Evolutionary conservation across 2,888 invertebrate genomes (phyloP), one percentile per base, ranked within the genome.

Genomic region (Mermis nigrescens): DNA sequence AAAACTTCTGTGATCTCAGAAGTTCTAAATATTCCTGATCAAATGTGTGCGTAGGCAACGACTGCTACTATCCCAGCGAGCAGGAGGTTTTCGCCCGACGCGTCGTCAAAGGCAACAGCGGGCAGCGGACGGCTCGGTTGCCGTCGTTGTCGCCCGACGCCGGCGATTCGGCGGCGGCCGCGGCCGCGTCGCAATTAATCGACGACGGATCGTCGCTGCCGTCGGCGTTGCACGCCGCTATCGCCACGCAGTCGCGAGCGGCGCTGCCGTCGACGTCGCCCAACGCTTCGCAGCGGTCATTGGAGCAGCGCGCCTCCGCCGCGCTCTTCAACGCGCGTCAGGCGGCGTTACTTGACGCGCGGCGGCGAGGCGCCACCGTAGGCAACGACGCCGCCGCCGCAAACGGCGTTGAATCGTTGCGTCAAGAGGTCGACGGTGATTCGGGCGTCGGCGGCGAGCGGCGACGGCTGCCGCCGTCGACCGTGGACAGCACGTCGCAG

Each of bases 61-160:
- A 72, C 62, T 72, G 72, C 62, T 68, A 70, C 31, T 73, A 71
- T 69, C 72, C 72, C 38, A 64, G 66, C 2, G 69, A 72, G 63
- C 69, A 68, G 61, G 71, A 72, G 55, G 69, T 71, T 51, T 72
- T 71, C 60, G 70, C 70, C 24, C 63, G 72, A 61, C 60, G 70
- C 68, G 67, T 28, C 2, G 24, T 59, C 28, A 57, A 53, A 29
- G 24, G 24, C 24, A 48, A 4, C 24, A 48, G 24, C 48, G 24
- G 24, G 19, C 48, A 48, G 48, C 24, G 12, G 12, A 4, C 7
- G 48, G 19, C 12, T 48, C 48, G 19, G 38, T 19, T 12, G 38
- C 38, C 7, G 38, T 38, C 19, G 38, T 19, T 38, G 38, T 19
- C 7, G 38, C 38, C 38, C 38, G 38, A n/a, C n/a, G n/a, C n/a